phyloP scores from a whole-genome alignment of 2,797 vertebrate species.

The Pogonophryne albipinna region DNA sequence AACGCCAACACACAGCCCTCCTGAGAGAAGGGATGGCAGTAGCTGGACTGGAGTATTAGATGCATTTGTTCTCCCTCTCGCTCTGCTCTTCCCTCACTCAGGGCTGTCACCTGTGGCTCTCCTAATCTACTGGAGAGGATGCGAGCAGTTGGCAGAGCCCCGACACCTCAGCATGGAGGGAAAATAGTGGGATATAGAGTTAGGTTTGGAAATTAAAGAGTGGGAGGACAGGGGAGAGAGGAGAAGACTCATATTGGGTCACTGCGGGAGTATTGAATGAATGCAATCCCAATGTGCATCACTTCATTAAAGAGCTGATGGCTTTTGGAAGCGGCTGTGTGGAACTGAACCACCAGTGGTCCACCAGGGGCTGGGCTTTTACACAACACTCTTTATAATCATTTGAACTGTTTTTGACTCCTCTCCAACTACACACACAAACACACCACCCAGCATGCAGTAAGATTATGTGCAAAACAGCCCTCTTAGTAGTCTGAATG shows the following conservation, averaged over 20 bases:
- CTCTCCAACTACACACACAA: background rate
- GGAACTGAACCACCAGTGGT: slow-evolving; percentile 51
- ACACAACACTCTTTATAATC: slow-evolving; percentile 23
- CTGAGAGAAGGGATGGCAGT: slow-evolving; percentile 38
- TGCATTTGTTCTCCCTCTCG: slow-evolving; percentile 55
- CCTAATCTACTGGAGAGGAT: slow-evolving; percentile 66
- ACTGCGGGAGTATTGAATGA: slow-evolving; percentile 58
- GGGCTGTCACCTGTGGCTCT: slow-evolving; percentile 56
- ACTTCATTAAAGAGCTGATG: slow-evolving; percentile 67
- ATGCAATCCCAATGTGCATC: slow-evolving; percentile 49
- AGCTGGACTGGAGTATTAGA: slow-evolving; percentile 41
- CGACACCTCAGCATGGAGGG: slow-evolving; percentile 36
- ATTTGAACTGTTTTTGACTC: slow-evolving; percentile 43
- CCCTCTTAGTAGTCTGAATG: background rate
- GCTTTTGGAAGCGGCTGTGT: slow-evolving; percentile 47
- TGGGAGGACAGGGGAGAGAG: slow-evolving; percentile 42
- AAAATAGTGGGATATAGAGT: slow-evolving; percentile 33
- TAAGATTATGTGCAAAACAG: slow-evolving; percentile 6
- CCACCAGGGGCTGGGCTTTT: slow-evolving; percentile 27
- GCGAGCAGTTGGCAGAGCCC: slow-evolving; percentile 39
- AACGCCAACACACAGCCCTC: slow-evolving; percentile 52
- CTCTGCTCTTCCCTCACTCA: slow-evolving; percentile 30
- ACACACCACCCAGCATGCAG: slow-evolving; percentile 14
- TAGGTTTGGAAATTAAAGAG: slow-evolving; percentile 50
- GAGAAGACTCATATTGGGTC: slow-evolving; percentile 41